Evolutionary conservation across 1,140 invertebrate species (phyloP), one percentile per base, ranked within the genome.

Genomic region (Hyles euphorbiae): DNA sequence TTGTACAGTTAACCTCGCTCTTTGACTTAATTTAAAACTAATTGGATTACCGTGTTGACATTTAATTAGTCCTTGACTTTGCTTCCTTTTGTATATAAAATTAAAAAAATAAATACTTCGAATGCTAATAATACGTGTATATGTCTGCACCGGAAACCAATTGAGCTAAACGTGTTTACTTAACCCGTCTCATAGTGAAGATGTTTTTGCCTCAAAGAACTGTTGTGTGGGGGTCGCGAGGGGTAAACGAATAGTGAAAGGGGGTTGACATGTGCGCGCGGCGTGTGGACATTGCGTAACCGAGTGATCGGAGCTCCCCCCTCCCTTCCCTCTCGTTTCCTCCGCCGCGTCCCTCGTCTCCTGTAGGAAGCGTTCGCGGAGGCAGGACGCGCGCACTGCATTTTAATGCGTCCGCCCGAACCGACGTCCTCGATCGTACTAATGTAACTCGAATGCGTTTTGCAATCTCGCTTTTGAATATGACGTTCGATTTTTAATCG

Each of bases 331-430:
- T 2, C 22, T 22, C 22, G 1, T 22, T 22, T 2, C 1, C 22
- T 2, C 1, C 22, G 22, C 22, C 22, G 22, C 22, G 22, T 22
- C 22, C 22, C 22, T 22, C 53, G 52, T 52, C 55, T 47, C 50
- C 62, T 34, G 44, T 59, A 67, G 67, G 63, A 60, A 63, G 62
- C 53, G 56, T 60, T 47, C 53, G 56, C 60, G 58, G 50, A 60
- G 54, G 69, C 46, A 54, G 64, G 48, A 63, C 68, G 65, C 62
- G 70, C 60, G 61, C 22, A 22, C 50, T 70, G 73, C 70, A 76
- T 76, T 63, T 65, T 76, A 73, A 76, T 70, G 22, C 22, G 22
- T 22, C 22, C 22, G 22, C 22, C 22, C 53, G 61, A 48, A 52
- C 59, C 68, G 62, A 44, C 56, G 34, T 44, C 50, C 48, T 56